Evolutionary conservation across 1,140 invertebrate species (phyloP), one percentile per base, ranked within the genome.

Genomic region (Anagrus nilaparvatae): DNA sequence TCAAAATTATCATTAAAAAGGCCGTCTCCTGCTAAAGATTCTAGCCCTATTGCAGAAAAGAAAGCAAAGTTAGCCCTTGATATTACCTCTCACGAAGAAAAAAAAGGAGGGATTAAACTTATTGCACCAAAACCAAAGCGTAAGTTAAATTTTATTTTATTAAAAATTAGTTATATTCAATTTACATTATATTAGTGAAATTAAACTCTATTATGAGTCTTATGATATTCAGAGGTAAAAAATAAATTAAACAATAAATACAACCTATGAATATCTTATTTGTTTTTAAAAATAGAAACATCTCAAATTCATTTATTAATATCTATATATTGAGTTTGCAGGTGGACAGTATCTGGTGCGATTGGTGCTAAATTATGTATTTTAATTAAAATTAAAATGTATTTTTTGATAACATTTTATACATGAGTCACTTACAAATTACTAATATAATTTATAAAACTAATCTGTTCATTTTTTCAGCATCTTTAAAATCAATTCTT

Each of bases 81-180:
- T 13, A 49, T 50, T 2, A 40, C 65, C 49, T 44, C 53, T 18
- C 54, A 50, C 3, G 67, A 75, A 28, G 83, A 86, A 53, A 78
- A 83, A 58, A 80, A 80, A 30, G 83, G 82, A 45, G 71, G 78
- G 41, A 87, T 87, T 46, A 91, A 90, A 72, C 63, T 89, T 30
- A 88, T 89, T 55, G 78, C 86, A 47, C 74, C 85, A 44, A 89
- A 88, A 74, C 81, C 82, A 46, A 89, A 87, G 77, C 82, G 88
- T 91, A 81, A 86, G 86, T 84, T 70, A 73, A 49, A 40, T 25
- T 40, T 25, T 24, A 13, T 33, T 2, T 24, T 9, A 21, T 2
- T 31, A 13, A 32, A 24, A n/a, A n/a, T n/a, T n/a, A n/a, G 31
- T 40, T 13, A 3, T 19, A 32, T 39, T 19, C 30, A 28, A 40